These are phyloP conservation scores for Dryoscopus gambensis DNA, from an alignment of 2,113 vertebrate genomes.

Conservation along the genomic window DNA sequence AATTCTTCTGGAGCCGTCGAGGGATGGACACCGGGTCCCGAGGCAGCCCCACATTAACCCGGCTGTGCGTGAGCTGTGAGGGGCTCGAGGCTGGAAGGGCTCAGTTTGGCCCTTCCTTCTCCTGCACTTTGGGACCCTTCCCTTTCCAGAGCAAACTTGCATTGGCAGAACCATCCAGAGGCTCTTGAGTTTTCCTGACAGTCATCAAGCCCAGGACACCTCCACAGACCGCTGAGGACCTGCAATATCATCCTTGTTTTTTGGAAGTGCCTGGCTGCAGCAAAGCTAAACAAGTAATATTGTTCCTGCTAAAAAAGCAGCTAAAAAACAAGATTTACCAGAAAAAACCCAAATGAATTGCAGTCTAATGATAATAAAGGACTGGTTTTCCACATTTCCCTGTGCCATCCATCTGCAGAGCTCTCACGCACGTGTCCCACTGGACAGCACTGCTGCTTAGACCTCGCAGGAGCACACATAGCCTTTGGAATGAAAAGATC, in stretches of 20 bases:
- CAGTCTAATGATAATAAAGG: background rate
- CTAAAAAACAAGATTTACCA: background rate
- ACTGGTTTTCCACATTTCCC: background rate
- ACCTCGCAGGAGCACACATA: background rate
- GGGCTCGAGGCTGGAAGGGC: background rate
- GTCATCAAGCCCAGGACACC: background rate
- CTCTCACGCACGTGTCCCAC: rapidly evolving
- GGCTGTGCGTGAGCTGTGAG: background rate
- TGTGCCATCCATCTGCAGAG: background rate
- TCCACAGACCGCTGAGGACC: background rate
- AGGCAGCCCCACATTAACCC: background rate
- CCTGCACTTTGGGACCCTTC: background rate
- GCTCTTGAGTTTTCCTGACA: rapidly evolving
- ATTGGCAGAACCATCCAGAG: background rate
- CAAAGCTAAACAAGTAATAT: background rate
- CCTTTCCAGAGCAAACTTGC: background rate
- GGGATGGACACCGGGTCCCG: background rate
- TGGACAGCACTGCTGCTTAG: background rate
- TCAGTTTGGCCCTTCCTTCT: background rate
- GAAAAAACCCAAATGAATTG: background rate
- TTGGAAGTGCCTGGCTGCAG: background rate
- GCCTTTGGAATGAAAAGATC: background rate
- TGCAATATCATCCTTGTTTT: background rate
- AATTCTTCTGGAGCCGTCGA: background rate
- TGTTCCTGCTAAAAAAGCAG: background rate